Percentiles rank a stretch among this genome's conserved stretches.
Conservation (phyloP, 2,888 invertebrate species). For the Periphyllus acericola region DNA sequence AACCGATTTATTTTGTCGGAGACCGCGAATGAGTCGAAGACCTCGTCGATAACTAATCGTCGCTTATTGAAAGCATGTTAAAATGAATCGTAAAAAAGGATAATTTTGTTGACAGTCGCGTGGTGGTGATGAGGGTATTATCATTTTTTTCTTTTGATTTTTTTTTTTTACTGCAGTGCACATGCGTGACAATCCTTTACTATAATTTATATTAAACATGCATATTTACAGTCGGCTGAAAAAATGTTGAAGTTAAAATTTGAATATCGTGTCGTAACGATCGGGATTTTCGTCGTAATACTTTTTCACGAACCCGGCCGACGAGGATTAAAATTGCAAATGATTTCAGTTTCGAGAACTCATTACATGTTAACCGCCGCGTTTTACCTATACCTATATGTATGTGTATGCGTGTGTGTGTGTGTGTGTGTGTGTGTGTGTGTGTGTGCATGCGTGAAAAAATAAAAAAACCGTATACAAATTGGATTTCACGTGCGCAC, state of each 20-base stretch:
- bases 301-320: slow-evolving; percentile 3
- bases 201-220: no score
- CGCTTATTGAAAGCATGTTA: no score
- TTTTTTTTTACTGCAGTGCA: no score
- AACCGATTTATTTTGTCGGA: no score
- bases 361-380: background rate
- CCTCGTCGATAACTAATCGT: no score
- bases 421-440: background rate
- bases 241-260: background rate
- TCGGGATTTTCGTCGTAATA: slow-evolving; percentile 10
- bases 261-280: slow-evolving; percentile 11
- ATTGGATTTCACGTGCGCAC: background rate
- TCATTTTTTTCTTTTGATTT: no score
- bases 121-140: no score
- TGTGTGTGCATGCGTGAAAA: background rate
- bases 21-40: no score
- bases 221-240: no score
- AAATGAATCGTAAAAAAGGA: no score
- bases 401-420: background rate
- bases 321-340: slow-evolving; percentile 14
- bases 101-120: no score
- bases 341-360: slow-evolving; percentile 18
- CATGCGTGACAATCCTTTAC: no score
- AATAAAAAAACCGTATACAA: background rate
- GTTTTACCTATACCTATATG: background rate